A percentile compares a stretch with the other conserved stretches of the same genome.
phyloP scores from a whole-genome alignment of 1,140 invertebrate species.

The Ips typographus region DNA sequence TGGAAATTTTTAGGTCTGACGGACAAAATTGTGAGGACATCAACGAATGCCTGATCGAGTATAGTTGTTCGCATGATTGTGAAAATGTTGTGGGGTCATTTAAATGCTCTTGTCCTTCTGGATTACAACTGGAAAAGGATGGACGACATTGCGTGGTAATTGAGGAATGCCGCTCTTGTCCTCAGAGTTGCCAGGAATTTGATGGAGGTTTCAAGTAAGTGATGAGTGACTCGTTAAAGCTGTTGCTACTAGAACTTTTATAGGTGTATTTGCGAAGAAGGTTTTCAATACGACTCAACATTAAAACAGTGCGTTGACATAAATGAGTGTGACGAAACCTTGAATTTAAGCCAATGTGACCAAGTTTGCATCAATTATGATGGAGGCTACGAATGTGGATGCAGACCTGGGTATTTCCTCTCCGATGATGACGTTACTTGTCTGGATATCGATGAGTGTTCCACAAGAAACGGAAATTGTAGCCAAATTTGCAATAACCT shows the following conservation, averaged over 20 bases:
- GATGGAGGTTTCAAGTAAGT: constrained; percentile 58
- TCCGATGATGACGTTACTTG: constrained; percentile 53
- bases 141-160: constrained; percentile 62
- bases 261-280: constrained; percentile 58
- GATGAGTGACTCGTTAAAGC: not conserved
- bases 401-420: constrained; percentile 58
- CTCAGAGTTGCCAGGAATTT: constrained; percentile 56
- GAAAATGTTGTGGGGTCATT: constrained; percentile 65
- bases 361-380: constrained; percentile 53
- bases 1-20: constrained; percentile 45
- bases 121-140: constrained; percentile 52
- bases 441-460: constrained; percentile 69
- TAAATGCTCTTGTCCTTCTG: constrained; percentile 61
- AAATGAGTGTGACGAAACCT: constrained; percentile 70
- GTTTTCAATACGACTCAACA: constrained; percentile 45
- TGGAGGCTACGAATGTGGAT: constrained; percentile 63
- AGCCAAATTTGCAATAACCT: constrained; percentile 65
- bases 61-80: constrained; percentile 65
- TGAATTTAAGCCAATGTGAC: constrained; percentile 49
- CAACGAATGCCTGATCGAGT: constrained; percentile 69
- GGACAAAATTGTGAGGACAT: constrained; percentile 65
- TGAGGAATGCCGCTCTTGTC: constrained; percentile 73
- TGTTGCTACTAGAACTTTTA: not conserved
- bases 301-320: constrained; percentile 62
- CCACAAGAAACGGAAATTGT: constrained; percentile 56